Conservation (phyloP, 2,113 vertebrate genomes). For the Halcyon malimbica region DNA sequence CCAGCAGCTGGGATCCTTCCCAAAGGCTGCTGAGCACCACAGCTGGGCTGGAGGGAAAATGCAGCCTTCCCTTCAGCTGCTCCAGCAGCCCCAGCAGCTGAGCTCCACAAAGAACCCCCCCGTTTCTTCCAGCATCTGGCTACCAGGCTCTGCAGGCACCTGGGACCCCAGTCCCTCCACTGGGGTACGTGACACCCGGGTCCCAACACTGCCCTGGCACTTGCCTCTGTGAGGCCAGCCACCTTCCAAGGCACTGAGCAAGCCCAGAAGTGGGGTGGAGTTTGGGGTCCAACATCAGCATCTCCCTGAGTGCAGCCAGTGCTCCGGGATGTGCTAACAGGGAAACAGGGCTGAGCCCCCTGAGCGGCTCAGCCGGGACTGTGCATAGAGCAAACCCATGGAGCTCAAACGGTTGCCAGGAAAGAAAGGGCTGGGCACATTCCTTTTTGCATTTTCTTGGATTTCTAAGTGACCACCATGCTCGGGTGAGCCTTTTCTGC, state of each 20-base stretch:
- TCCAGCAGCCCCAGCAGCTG: background rate
- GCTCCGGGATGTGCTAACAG: rapidly evolving
- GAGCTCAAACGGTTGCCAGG: background rate
- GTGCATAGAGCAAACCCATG: background rate
- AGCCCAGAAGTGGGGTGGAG: background rate
- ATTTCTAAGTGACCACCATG: background rate
- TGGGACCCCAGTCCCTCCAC: background rate
- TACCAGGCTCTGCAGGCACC: background rate
- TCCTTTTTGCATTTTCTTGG: background rate
- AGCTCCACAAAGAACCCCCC: background rate
- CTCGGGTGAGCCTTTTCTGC: background rate
- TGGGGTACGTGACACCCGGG: background rate
- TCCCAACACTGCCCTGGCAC: background rate
- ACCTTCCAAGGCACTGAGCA: rapidly evolving
- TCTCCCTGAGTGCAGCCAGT: background rate
- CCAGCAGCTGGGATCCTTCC: conserved; percentile 54
- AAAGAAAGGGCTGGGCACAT: background rate
- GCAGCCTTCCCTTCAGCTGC: background rate
- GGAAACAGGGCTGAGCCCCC: background rate
- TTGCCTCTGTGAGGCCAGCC: rapidly evolving
- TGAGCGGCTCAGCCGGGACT: rapidly evolving
- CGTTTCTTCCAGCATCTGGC: background rate
- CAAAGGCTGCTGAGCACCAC: background rate
- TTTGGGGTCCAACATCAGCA: background rate
- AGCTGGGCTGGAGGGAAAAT: background rate